phyloP scores from a whole-genome alignment of 2,888 invertebrate species.

The Copidosoma aretas region DNA sequence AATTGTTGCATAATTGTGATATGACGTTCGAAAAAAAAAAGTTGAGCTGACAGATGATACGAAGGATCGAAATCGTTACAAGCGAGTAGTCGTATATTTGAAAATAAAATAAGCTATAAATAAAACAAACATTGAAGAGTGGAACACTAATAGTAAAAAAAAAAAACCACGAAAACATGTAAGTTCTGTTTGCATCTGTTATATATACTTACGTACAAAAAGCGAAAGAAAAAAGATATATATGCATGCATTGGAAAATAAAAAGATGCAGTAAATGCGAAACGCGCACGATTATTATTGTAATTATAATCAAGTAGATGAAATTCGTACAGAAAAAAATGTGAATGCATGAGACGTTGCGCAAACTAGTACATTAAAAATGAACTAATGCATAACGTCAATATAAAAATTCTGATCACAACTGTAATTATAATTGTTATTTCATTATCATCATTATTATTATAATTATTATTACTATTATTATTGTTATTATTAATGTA shows the following conservation, averaged over 20 bases:
- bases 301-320: conserved; percentile 40
- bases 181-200: conserved; percentile 53
- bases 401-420: conserved; percentile 16
- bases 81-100: conserved; percentile 8
- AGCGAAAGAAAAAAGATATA: conserved; percentile 37
- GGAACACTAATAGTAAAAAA: conserved; percentile 32
- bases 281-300: conserved; percentile 40
- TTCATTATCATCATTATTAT: conserved; percentile 18
- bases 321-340: conserved; percentile 40
- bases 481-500: conserved; percentile 27
- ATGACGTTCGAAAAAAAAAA: conserved; percentile 30
- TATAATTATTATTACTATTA: conserved; percentile 21
- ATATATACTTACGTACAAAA: conserved; percentile 47
- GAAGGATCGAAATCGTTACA: conserved; percentile 17
- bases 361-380: conserved; percentile 42
- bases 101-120: conserved; percentile 7
- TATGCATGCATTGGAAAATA: conserved; percentile 33
- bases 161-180: conserved; percentile 35
- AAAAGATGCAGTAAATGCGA: conserved; percentile 39
- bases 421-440: conserved; percentile 21
- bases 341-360: conserved; percentile 40
- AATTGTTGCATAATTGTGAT: conserved; percentile 39
- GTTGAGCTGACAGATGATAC: conserved; percentile 1
- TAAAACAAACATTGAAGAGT: conserved; percentile 20
- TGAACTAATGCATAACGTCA: conserved; percentile 43